phyloP scores from a whole-genome alignment of 2,888 invertebrate species.

The Sisyra terminalis region DNA sequence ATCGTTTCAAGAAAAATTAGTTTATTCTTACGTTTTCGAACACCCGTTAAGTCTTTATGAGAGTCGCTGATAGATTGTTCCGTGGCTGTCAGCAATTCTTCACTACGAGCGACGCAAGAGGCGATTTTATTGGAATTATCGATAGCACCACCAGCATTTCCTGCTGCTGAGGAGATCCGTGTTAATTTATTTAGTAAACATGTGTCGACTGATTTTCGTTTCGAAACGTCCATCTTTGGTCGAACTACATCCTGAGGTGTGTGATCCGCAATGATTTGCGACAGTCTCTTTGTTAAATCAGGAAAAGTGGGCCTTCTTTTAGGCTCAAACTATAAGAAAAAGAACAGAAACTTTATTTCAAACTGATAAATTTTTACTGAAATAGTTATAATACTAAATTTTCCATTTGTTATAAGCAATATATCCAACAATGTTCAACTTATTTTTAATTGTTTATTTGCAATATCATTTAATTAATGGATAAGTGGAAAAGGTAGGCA shows the following conservation, averaged over 20 bases:
- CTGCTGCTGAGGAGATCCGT: conserved; percentile 8
- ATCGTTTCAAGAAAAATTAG: no score
- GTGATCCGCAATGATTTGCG: conserved; percentile 33
- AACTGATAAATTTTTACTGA: not conserved
- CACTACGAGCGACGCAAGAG: conserved; percentile 27
- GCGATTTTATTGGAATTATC: conserved; percentile 12
- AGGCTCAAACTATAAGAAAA: conserved; percentile 57
- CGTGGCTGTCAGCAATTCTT: conserved; percentile 26
- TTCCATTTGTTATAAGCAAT: no score
- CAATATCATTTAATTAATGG: no score
- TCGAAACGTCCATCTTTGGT: conserved; percentile 15
- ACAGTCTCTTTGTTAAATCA: conserved; percentile 55
- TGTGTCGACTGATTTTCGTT: conserved; percentile 16
- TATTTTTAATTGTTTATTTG: no score
- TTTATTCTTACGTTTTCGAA: conserved; percentile 21
- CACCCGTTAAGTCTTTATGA: conserved; percentile 13
- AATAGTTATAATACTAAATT: no score
- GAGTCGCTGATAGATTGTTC: conserved; percentile 15
- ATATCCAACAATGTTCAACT: no score
- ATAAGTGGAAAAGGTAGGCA: no score
- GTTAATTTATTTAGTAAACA: conserved; percentile 12
- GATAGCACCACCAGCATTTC: conserved; percentile 11
- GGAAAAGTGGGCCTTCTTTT: conserved; percentile 76
- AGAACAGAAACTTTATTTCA: conserved; percentile 8
- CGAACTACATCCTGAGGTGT: conserved; percentile 12